A percentile compares a stretch with the other conserved stretches of the same genome.
Evolutionary conservation across 1,140 invertebrate species (phyloP).

Genomic region (Parasteatoda tepidariorum): DNA sequence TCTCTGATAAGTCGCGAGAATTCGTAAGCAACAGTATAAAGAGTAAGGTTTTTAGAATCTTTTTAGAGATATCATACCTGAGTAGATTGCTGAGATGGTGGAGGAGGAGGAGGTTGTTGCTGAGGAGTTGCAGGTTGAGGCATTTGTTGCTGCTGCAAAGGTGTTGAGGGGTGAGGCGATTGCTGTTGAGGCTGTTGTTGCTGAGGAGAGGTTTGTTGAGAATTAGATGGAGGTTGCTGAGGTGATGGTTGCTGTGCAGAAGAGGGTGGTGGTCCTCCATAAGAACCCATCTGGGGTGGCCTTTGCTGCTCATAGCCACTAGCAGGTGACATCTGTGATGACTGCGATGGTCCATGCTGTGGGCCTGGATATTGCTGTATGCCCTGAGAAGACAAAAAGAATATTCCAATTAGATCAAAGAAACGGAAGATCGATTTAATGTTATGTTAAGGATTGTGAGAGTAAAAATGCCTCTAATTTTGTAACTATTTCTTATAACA

Average conservation of each 20-base stretch:
- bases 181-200: conserved; percentile 16
- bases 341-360: conserved; percentile 26
- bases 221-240: background rate
- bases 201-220: background rate
- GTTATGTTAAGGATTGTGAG: too few species aligned
- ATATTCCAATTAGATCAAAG: background rate
- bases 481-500: too few species aligned
- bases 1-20: too few species aligned
- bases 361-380: conserved; percentile 35
- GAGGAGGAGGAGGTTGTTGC: background rate
- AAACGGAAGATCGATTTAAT: background rate
- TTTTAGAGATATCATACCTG: conserved; percentile 8
- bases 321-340: conserved; percentile 28
- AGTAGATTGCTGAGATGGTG: conserved; percentile 8
- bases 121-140: background rate
- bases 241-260: background rate
- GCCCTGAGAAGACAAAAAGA: background rate
- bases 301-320: conserved; percentile 24
- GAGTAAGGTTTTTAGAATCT: too few species aligned
- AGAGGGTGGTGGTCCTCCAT: conserved; percentile 8
- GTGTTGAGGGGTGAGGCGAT: background rate
- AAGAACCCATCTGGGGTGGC: conserved; percentile 20
- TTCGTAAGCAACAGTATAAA: too few species aligned
- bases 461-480: too few species aligned
- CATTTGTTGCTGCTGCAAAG: background rate